These are phyloP conservation scores for Furcifer pardalis DNA, from an alignment of 2,797 vertebrate genomes.

Conservation along the genomic window DNA sequence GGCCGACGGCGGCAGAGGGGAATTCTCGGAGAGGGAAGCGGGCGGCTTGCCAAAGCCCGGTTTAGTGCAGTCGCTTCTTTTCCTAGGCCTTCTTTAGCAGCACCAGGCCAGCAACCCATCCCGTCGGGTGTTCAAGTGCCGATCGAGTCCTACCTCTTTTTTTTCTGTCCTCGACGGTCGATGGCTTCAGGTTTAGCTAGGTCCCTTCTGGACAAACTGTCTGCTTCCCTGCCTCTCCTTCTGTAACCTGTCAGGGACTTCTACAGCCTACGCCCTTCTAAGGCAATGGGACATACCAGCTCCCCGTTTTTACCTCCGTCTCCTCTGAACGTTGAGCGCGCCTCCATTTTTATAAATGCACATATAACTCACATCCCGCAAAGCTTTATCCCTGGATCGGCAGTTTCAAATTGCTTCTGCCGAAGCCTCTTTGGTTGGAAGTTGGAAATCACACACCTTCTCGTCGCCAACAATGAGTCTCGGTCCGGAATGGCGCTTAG, in stretches of 20 bases:
- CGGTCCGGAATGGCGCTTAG: background rate
- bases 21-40: conserved; percentile 25
- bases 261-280: background rate
- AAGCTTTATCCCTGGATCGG: no score
- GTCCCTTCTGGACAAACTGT: no score
- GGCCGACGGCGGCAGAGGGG: conserved; percentile 34
- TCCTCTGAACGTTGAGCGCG: background rate
- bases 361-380: no score
- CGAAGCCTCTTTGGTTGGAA: background rate
- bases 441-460: background rate
- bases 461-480: background rate
- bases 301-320: no score
- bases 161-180: no score
- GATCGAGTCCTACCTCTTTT: background rate
- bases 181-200: background rate
- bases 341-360: no score
- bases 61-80: conserved; percentile 8
- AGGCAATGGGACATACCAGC: background rate
- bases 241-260: background rate
- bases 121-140: no score
- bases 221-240: background rate
- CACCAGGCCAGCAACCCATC: no score
- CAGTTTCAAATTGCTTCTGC: background rate
- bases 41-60: conserved; percentile 25
- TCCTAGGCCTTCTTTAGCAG: background rate